phyloP scores from a whole-genome alignment of 1,140 invertebrate species.

The Adoxophyes honmai region DNA sequence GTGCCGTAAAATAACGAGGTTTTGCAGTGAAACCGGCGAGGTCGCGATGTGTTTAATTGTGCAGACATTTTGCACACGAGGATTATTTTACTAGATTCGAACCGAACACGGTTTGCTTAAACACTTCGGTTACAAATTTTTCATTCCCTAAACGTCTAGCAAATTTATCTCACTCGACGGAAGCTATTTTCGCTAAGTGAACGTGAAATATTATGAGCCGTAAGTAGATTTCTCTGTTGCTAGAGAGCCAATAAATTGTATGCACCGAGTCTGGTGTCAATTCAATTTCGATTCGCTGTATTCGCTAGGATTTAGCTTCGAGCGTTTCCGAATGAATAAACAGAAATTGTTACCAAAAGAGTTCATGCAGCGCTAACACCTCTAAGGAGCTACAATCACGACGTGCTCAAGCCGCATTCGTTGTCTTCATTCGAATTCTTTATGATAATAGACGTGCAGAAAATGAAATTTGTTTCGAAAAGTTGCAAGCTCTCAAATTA shows the following conservation, averaged over 20 bases:
- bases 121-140: too few species aligned
- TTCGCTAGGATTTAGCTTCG: constrained; percentile 19
- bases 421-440: too few species aligned
- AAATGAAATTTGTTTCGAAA: too few species aligned
- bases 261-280: constrained; percentile 47
- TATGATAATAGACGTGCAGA: too few species aligned
- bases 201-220: constrained; percentile 11
- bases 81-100: too few species aligned
- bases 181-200: constrained; percentile 13
- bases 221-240: constrained; percentile 31
- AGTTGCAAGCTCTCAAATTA: too few species aligned
- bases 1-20: background rate
- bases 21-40: background rate
- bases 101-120: too few species aligned
- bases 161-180: background rate
- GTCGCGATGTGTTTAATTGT: too few species aligned
- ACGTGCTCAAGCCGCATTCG: background rate
- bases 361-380: background rate
- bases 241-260: constrained; percentile 46
- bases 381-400: constrained; percentile 1
- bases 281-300: constrained; percentile 50
- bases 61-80: too few species aligned
- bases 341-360: constrained; percentile 1
- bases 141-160: too few species aligned
- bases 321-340: constrained; percentile 7